Evolutionary conservation across 92 coral and sea anemone genomes (phyloP).

Genomic region (Phenganax marumi): DNA sequence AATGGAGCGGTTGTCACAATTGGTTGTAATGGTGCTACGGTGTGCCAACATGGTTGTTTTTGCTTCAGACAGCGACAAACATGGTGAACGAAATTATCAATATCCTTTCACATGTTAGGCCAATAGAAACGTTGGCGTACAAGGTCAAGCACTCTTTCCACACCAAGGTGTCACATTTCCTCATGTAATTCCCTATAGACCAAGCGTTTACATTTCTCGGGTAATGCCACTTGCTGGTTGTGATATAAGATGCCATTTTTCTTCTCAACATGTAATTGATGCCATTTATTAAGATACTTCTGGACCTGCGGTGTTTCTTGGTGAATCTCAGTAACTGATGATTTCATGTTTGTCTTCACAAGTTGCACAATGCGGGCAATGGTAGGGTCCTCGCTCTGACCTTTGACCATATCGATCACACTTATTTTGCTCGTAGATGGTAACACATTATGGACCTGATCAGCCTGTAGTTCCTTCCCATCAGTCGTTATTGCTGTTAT

Average conservation of each 20-base stretch:
- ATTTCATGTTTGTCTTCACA: constrained; percentile 42
- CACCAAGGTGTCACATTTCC: constrained; percentile 57
- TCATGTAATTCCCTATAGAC: constrained; percentile 56
- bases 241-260: constrained; percentile 39
- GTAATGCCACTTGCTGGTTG: constrained; percentile 51
- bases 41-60: constrained; percentile 37
- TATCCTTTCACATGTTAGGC: too few relatives aligned
- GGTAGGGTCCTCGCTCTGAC: constrained; percentile 29
- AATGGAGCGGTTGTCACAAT: constrained; percentile 44
- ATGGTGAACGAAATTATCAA: constrained; percentile 35
- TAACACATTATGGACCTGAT: too few relatives aligned
- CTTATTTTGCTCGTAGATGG: constrained; percentile 9
- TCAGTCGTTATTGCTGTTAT: neutral
- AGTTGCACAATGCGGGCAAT: constrained; percentile 53
- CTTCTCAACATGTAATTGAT: constrained; percentile 55
- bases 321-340: constrained; percentile 40
- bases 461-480: neutral
- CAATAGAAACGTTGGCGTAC: constrained; percentile 30
- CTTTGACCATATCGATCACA: constrained; percentile 5
- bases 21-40: constrained; percentile 47
- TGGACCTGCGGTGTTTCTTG: constrained; percentile 55
- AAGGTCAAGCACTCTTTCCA: constrained; percentile 33
- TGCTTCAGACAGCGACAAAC: constrained; percentile 56
- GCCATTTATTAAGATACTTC: constrained; percentile 55
- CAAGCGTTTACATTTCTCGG: constrained; percentile 39